Base-by-base conservation (phyloP, 2,797 vertebrate genomes). In the Hafferia zeledoni region DNA sequence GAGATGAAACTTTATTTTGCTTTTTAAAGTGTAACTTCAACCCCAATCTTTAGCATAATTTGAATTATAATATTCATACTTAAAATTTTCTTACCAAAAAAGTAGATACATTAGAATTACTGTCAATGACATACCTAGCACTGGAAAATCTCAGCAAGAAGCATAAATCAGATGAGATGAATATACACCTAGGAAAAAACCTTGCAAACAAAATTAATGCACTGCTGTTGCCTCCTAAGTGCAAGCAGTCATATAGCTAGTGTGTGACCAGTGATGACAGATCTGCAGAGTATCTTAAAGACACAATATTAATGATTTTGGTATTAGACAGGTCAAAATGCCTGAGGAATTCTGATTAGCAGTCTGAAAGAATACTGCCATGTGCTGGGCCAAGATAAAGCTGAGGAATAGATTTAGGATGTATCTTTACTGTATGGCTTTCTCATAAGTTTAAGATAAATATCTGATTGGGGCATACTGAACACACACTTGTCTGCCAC, bases 301-400 rank as follows among this genome's bases (percentile, higher is more conserved):
- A 74, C 64, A 14, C n/a, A 70, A 64, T 68, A 92, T 70, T 63
- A 87, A 77, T 64, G 63, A 60, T 89, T 79, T 89, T 83, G 17
- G 43, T 83, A 75, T 88, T 75, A 83, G 80, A 76, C 92, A 92
- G 70, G 71, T 94, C 31, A 76, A 83, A 91, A 94, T 60, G 49
- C 78, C 33, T 0, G 10, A 90, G 68, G 89, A 94, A 93, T 91
- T 92, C 60, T 83, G 84, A 87, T 95, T 91, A 83, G 37, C 20
- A 49, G 1, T 82, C 64, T 74, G 28, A 56, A 82, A 59, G 8
- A 67, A 47, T 35, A 30, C 41, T 50, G 83, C 52, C 86, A 31
- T 93, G 50, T 93, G 92, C 33, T 41, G 37, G 68, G 53, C 30
- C 53, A 92, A 93, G 88, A 95, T 94, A 97, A 95, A 89, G 28